Percentiles rank a stretch among this genome's conserved stretches.
Conservation (phyloP, 2,113 vertebrate species). For the Pygathrix nemaeus region DNA sequence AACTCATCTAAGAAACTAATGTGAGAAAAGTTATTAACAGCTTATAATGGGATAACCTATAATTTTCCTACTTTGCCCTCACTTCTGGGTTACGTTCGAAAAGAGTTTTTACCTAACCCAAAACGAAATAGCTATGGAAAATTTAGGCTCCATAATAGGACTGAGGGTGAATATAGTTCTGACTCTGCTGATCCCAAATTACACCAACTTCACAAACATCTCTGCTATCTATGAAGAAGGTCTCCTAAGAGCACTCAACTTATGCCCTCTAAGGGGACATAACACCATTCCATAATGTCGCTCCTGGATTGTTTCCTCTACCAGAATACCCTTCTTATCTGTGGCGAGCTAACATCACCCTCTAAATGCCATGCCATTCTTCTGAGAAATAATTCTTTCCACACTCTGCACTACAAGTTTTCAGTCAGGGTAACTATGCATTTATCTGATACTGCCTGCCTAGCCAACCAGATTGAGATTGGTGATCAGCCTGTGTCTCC, state of each 20-base stretch:
- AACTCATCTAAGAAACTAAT: background rate
- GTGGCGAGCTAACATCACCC: background rate
- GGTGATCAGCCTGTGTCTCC: accelerated
- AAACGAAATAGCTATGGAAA: background rate
- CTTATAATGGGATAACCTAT: background rate
- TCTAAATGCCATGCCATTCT: background rate
- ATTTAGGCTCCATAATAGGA: background rate
- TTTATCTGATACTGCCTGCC: background rate
- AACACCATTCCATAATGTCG: background rate
- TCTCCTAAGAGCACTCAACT: background rate
- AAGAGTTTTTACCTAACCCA: background rate
- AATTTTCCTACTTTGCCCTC: background rate
- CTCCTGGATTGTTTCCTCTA: background rate
- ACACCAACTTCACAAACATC: background rate
- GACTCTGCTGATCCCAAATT: background rate
- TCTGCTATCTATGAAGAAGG: background rate
- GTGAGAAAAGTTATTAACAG: background rate
- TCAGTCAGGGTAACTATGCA: accelerated
- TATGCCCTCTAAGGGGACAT: background rate
- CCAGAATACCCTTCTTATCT: too few species aligned
- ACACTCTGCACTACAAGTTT: background rate
- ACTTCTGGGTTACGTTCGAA: background rate
- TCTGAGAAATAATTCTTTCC: background rate
- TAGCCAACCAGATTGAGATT: background rate
- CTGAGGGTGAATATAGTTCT: background rate